These are phyloP conservation scores for Pristionchus maxplancki DNA, from an alignment of 2,888 invertebrate genomes.

Conservation along the genomic window DNA sequence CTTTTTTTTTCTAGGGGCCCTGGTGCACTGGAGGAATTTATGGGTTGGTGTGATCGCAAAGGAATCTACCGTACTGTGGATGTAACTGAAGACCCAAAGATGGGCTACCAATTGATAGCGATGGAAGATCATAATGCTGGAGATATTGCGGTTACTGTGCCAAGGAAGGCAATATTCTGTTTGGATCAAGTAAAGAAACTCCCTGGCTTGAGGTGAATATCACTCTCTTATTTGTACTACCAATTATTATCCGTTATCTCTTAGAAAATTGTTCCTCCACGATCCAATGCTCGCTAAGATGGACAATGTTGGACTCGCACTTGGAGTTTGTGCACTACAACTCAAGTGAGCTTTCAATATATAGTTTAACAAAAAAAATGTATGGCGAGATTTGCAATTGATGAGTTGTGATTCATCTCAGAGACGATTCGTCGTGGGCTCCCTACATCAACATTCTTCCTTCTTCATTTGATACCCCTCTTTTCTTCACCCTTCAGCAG, in stretches of 20 bases:
- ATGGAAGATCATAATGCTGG: neutral
- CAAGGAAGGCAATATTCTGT: constrained; percentile 45
- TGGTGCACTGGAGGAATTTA: constrained; percentile 24
- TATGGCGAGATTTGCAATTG: neutral
- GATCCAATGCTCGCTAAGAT: constrained; percentile 41
- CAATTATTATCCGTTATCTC: too few relatives aligned
- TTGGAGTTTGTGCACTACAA: constrained; percentile 40
- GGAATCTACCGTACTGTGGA: constrained; percentile 16
- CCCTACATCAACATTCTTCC: constrained; percentile 50
- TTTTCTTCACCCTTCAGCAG: constrained; percentile 38
- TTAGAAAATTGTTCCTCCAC: constrained; percentile 41
- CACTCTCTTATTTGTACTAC: too few relatives aligned
- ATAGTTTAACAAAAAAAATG: neutral
- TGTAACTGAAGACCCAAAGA: constrained; percentile 6
- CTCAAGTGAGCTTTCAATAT: constrained; percentile 1
- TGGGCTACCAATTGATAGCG: constrained; percentile 40
- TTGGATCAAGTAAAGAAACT: constrained; percentile 36
- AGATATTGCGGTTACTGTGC: constrained; percentile 32
- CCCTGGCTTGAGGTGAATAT: constrained; percentile 27
- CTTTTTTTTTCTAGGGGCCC: neutral
- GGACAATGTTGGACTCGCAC: constrained; percentile 51
- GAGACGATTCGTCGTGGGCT: constrained; percentile 44
- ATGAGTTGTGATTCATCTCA: neutral
- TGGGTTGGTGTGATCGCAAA: constrained; percentile 30
- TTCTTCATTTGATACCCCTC: constrained; percentile 31